Percentiles rank a stretch among this genome's conserved stretches.
These are phyloP conservation scores for Melanotus villosus DNA, from an alignment of 2,888 invertebrate genomes.

Conservation along the genomic window DNA sequence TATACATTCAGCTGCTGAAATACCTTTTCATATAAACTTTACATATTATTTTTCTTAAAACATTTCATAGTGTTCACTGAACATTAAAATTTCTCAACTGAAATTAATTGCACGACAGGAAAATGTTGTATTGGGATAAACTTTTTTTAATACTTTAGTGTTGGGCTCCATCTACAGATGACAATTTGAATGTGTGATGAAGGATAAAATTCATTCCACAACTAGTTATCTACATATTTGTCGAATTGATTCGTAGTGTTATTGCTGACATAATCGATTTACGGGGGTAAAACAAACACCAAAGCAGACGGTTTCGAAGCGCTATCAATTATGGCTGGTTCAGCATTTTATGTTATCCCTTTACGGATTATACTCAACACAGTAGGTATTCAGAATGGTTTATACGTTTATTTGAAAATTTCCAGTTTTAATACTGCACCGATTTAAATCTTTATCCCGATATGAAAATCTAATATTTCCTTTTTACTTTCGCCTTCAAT, in stretches of 20 bases:
- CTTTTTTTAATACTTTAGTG: not conserved
- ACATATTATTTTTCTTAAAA: no score
- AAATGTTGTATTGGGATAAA: no score
- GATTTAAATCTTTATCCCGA: not conserved
- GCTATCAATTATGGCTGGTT: conserved; percentile 27
- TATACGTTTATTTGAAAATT: not conserved
- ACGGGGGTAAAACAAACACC: conserved; percentile 32
- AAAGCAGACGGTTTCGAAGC: conserved; percentile 25
- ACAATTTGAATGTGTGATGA: not conserved
- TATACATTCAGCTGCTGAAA: no score
- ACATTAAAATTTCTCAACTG: no score
- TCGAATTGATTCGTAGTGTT: conserved; percentile 31
- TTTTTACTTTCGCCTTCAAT: no score
- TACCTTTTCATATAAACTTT: no score
- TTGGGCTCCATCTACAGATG: not conserved
- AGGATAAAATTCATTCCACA: conserved; percentile 9
- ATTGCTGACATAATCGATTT: conserved; percentile 37
- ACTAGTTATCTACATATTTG: conserved; percentile 36
- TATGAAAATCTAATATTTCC: no score
- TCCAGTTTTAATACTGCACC: not conserved
- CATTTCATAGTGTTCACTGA: no score
- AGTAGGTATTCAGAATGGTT: conserved; percentile 8
- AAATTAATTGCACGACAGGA: no score
- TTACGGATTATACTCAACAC: conserved; percentile 19
- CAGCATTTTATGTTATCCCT: conserved; percentile 29